A percentile compares a stretch with the other conserved stretches of the same genome.
These are phyloP conservation scores for Drosophila lacertosa DNA, from an alignment of 1,140 invertebrate genomes.

Conservation along the genomic window DNA sequence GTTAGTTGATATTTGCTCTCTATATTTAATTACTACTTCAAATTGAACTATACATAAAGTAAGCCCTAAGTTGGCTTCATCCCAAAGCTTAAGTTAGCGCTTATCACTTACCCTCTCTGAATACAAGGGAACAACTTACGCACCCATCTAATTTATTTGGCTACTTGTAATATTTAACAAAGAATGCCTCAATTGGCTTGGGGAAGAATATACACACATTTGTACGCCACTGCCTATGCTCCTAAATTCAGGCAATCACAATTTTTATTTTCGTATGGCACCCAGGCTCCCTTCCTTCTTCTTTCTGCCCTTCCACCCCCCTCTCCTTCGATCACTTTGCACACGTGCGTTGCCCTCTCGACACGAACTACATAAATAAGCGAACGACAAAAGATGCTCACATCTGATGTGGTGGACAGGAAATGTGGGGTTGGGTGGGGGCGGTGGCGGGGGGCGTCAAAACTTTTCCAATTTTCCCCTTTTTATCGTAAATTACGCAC, in stretches of 20 bases:
- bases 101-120: slow-evolving; percentile 14
- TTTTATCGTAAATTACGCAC: slow-evolving; percentile 83
- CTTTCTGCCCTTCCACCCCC: not conserved
- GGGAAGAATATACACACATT: slow-evolving; percentile 20
- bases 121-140: slow-evolving; percentile 35
- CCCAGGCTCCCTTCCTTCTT: not conserved
- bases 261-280: slow-evolving; percentile 69
- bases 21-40: no score
- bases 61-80: no score
- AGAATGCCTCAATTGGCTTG: slow-evolving; percentile 52
- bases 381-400: slow-evolving; percentile 48
- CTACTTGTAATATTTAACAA: slow-evolving; percentile 76
- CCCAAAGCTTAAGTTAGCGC: slow-evolving; percentile 1
- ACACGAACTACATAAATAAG: slow-evolving; percentile 80
- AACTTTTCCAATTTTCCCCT: slow-evolving; percentile 84
- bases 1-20: no score
- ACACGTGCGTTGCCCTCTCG: slow-evolving; percentile 62
- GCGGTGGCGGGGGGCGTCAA: slow-evolving; percentile 27
- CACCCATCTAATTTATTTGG: slow-evolving; percentile 63
- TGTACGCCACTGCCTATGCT: not conserved
- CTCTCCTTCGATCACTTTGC: slow-evolving; percentile 1
- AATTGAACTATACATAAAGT: no score
- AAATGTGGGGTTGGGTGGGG: not conserved
- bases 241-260: slow-evolving; percentile 73
- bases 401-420: slow-evolving; percentile 37